Conservation (phyloP, 2,888 invertebrate species). For the Xestia c-nigrum region DNA sequence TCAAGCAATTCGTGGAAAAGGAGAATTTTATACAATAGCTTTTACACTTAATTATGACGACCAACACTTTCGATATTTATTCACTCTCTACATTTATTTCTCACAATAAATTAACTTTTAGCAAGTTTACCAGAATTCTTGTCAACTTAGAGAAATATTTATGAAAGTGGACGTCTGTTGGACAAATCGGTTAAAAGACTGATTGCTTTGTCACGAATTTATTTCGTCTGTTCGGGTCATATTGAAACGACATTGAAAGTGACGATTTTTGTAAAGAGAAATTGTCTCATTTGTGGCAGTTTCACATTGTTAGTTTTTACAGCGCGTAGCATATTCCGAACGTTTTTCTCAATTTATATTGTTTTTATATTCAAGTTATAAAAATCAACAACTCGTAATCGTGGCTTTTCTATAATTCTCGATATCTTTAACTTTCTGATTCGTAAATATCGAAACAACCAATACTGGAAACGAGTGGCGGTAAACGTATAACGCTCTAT, state of each 20-base stretch:
- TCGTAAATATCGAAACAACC: constrained; percentile 44
- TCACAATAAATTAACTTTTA: constrained; percentile 22
- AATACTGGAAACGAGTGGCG: constrained; percentile 35
- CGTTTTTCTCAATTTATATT: constrained; percentile 56
- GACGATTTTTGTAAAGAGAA: constrained; percentile 63
- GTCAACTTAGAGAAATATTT: constrained; percentile 54
- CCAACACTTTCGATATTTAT: constrained; percentile 37
- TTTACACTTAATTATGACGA: constrained; percentile 17
- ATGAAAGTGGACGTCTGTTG: constrained; percentile 62
- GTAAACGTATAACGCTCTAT: constrained; percentile 47
- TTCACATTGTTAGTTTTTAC: constrained; percentile 57
- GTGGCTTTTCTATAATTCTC: constrained; percentile 45
- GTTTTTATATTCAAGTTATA: constrained; percentile 44
- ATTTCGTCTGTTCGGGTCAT: constrained; percentile 60
- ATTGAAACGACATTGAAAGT: constrained; percentile 68
- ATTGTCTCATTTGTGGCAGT: constrained; percentile 54
- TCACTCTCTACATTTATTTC: constrained; percentile 8
- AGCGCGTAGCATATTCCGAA: constrained; percentile 57
- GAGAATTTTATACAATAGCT: constrained; percentile 2
- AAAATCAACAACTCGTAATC: constrained; percentile 47
- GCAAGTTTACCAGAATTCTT: constrained; percentile 38
- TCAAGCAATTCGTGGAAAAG: not conserved
- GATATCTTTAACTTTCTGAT: constrained; percentile 52
- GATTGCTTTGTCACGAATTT: constrained; percentile 69
- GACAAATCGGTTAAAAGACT: constrained; percentile 57